Base-by-base conservation (phyloP, 2,113 vertebrate species). In the Hymenochirus boettgeri region DNA sequence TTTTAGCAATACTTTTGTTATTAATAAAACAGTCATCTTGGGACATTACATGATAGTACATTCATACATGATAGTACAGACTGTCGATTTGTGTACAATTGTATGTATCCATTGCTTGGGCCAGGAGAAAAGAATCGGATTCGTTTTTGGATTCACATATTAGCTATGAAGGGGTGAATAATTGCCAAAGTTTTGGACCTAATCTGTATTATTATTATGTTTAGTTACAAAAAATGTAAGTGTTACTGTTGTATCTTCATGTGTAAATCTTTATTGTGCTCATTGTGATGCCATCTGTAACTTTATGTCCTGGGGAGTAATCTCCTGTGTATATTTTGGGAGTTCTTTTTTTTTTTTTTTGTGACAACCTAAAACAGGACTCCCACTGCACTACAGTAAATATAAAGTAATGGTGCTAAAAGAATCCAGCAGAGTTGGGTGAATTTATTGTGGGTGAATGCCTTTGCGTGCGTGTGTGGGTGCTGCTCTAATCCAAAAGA, bases 341-440 rank as follows among this genome's bases (percentile, higher is more conserved):
- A 7, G 31, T 35, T 12, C 31, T 12, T 12, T 35, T 35, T 35
- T 35, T 7, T 35, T 35, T 35, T 6, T 6, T 6, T 35, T 12
- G 10, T 7, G 10, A 35, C 12, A 12, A 35, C 31, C 31, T 35
- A 12, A 35, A 35, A 35, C 12, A 12, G 31, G 42, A 7, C 42
- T 46, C 18, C 42, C 15, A 7, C 42, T 46, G 42, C 42, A 46
- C 42, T 46, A 46, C 42, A 46, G 42, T 46, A 4, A 46, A 46
- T 46, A 46, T 35, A 35, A 35, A 35, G 33, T 46, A 46, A 46
- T 46, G 42, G 42, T 46, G 42, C 42, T 46, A 46, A 46, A 18
- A 19, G 18, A 8, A 8, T 18, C 18, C 42, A 1, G 13, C 42
- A 46, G 42, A 17, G 15, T 18, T 46, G 2, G 17, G 17, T 46